Base-by-base conservation (phyloP, 2,888 invertebrate species). In the Ectropis crepuscularia region DNA sequence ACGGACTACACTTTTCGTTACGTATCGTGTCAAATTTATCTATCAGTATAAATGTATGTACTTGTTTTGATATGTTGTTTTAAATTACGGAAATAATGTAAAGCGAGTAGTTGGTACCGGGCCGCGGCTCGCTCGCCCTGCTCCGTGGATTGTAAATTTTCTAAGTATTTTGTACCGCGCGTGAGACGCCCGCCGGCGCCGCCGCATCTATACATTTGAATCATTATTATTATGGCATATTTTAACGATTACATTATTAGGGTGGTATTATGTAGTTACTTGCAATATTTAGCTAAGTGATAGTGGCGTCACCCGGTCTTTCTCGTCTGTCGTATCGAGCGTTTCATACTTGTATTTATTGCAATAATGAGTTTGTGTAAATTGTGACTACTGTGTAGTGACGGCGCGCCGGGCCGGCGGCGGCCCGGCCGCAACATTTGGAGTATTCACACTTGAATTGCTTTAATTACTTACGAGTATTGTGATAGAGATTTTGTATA, bases 401-500 rank as follows among this genome's bases (percentile, higher is more conserved):
- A 79, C 75, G 77, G 53, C 62, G 64, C 65, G 60, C 7, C 46
- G 42, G 45, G 43, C 11, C 11, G 51, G 11, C 16, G 10, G 5
- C 57, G 45, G 49, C 6, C 11, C 48, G 48, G 46, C 28, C 45
- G 39, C 58, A 85, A 89, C 86, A 82, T 89, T 89, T 88, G 90
- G 90, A 91, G 90, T 90, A 90, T 92, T 92, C 91, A 92, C 91
- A 90, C 86, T 88, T 90, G 90, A 89, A 90, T 92, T 85, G 92
- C 92, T 92, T 92, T 92, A 92, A 92, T 92, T 92, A 92, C 92
- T 92, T 92, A 92, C 92, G 90, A 92, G 92, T 92, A 92, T 92
- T 92, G 92, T 92, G 92, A 92, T 92, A 92, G 92, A 92, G 91
- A 91, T 92, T 91, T 92, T 92, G 92, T 92, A 92, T 92, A 92